Evolutionary conservation across 1,140 invertebrate genomes (phyloP).

Genomic region (Galleria mellonella): DNA sequence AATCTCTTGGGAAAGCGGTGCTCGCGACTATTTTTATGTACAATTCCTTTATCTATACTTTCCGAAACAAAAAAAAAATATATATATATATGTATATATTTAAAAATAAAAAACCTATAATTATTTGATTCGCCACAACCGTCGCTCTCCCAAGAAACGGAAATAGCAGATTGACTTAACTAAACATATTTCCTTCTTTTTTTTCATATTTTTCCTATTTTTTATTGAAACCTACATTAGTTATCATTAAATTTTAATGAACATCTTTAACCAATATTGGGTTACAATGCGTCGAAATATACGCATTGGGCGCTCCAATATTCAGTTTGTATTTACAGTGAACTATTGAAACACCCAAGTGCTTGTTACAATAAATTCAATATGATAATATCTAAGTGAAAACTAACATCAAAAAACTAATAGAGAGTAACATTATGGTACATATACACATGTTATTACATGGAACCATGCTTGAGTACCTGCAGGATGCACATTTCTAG

Average conservation of each 20-base stretch:
- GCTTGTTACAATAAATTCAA: slow-evolving; percentile 8
- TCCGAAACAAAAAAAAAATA: slow-evolving; percentile 16
- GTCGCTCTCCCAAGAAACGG: slow-evolving; percentile 19
- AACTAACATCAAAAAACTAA: too few species aligned
- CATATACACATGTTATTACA: too few species aligned
- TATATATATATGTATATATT: too few species aligned
- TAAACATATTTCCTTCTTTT: slow-evolving; percentile 34
- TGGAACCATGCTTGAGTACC: too few species aligned
- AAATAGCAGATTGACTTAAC: slow-evolving; percentile 34
- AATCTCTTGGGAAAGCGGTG: slow-evolving; percentile 18
- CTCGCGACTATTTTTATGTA: slow-evolving; percentile 32
- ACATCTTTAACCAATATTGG: slow-evolving; percentile 37
- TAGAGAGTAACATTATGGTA: too few species aligned
- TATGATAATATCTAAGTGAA: background rate
- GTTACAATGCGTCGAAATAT: slow-evolving; percentile 8
- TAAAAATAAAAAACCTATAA: slow-evolving; percentile 22
- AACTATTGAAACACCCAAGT: slow-evolving; percentile 20
- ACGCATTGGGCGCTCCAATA: too few species aligned
- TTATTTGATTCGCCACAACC: slow-evolving; percentile 10
- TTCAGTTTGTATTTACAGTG: too few species aligned
- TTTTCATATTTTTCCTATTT: slow-evolving; percentile 42
- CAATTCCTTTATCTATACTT: slow-evolving; percentile 34
- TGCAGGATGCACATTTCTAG: too few species aligned
- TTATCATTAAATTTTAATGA: slow-evolving; percentile 56
- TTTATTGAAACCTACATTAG: slow-evolving; percentile 58